These are phyloP conservation scores for Acropternis orthonyx DNA, from an alignment of 2,797 vertebrate species.

Conservation along the genomic window DNA sequence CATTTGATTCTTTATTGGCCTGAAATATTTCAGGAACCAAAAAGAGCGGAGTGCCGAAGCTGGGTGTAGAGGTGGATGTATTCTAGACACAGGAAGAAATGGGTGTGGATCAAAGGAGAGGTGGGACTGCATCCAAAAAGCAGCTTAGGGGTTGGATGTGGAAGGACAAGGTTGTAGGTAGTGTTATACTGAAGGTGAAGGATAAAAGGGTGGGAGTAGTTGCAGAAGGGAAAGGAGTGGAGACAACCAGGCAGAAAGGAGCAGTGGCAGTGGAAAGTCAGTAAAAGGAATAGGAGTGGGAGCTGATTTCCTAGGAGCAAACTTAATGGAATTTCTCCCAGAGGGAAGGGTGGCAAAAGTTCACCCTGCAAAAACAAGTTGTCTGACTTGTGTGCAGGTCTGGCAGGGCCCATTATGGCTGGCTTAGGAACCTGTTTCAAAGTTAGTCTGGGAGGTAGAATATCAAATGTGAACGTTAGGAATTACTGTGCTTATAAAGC, in stretches of 20 bases:
- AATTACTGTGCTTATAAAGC: background rate
- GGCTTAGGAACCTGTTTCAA: background rate
- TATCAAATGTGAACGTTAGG: background rate
- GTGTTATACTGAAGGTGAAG: background rate
- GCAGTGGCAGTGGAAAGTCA: background rate
- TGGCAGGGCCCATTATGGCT: background rate
- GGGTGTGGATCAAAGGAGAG: background rate
- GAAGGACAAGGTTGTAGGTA: background rate
- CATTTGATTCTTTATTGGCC: background rate
- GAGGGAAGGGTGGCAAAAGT: conserved; percentile 45
- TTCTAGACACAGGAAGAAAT: background rate
- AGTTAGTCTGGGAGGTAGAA: background rate
- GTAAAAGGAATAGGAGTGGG: background rate
- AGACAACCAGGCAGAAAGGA: background rate
- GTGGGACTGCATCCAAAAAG: background rate
- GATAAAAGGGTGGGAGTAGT: background rate
- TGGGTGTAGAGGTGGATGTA: background rate
- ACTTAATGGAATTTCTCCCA: background rate
- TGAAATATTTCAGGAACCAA: background rate
- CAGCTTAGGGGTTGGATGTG: background rate
- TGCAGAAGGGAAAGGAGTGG: background rate
- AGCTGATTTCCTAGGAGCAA: background rate
- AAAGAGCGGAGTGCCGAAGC: background rate
- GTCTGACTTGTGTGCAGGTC: conserved; percentile 21
- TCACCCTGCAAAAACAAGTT: conserved; percentile 2